phyloP scores from a whole-genome alignment of 2,113 vertebrate species.

The Plectropomus leopardus region DNA sequence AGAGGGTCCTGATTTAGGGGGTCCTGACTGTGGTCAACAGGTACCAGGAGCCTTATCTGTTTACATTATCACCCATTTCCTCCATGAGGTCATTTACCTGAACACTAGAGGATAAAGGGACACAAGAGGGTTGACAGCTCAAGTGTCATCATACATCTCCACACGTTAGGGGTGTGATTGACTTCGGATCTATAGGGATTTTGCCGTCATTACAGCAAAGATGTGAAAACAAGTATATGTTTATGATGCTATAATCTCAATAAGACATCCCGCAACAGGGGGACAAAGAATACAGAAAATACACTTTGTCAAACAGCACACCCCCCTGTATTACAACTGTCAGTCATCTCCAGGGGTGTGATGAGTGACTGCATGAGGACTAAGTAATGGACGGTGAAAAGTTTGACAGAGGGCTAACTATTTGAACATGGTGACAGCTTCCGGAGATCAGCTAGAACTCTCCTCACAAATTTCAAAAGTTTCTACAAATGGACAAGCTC shows the following conservation, averaged over 20 bases:
- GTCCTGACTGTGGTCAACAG: constrained; percentile 79
- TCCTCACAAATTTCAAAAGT: background rate
- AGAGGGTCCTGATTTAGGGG: constrained; percentile 78
- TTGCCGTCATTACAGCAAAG: constrained; percentile 45
- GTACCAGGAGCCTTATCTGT: constrained; percentile 84
- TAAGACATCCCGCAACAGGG: constrained; percentile 12
- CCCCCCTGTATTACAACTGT: constrained; percentile 27
- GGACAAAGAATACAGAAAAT: constrained; percentile 20
- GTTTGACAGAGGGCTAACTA: constrained; percentile 30
- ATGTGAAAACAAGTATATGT: constrained; percentile 39
- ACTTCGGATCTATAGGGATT: constrained; percentile 32
- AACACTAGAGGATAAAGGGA: constrained; percentile 69
- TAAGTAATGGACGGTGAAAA: constrained; percentile 31
- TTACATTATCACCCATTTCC: constrained; percentile 84
- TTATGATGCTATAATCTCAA: constrained; percentile 37
- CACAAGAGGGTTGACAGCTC: constrained; percentile 77
- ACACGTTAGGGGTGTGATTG: constrained; percentile 42
- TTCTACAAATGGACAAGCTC: background rate
- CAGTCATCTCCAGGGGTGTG: constrained; percentile 36
- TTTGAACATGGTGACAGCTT: constrained; percentile 5
- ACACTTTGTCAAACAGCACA: constrained; percentile 42
- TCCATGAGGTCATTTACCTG: constrained; percentile 79
- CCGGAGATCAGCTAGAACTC: constrained; percentile 1
- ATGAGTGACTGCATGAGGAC: constrained; percentile 44
- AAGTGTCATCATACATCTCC: constrained; percentile 69